A percentile compares a stretch with the other conserved stretches of the same genome.
Evolutionary conservation across 2,113 vertebrate genomes (phyloP).

Genomic region (Agelaius tricolor): DNA sequence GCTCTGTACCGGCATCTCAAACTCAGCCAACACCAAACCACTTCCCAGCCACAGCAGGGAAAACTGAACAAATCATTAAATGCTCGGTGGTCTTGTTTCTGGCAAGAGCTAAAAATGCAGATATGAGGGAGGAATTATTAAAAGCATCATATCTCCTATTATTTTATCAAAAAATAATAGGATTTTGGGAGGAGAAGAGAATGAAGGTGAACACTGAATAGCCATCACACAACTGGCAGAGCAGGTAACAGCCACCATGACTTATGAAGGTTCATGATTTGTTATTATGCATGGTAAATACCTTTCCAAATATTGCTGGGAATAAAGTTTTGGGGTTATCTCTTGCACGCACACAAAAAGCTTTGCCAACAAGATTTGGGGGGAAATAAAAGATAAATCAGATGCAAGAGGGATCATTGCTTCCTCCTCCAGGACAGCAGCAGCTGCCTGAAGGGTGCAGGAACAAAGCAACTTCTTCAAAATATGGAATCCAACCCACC

Average conservation of each 20-base stretch:
- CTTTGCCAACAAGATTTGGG: conserved; percentile 63
- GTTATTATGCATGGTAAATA: conserved; percentile 71
- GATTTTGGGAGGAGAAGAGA: conserved; percentile 64
- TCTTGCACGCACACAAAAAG: conserved; percentile 59
- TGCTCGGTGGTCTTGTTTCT: conserved; percentile 53
- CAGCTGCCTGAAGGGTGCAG: neutral
- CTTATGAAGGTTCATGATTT: conserved; percentile 56
- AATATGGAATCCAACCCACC: neutral
- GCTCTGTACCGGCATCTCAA: neutral
- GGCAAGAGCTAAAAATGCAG: conserved; percentile 64
- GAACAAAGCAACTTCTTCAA: neutral
- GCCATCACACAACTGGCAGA: conserved; percentile 61
- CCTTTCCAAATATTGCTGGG: conserved; percentile 55
- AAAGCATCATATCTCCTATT: conserved; percentile 67
- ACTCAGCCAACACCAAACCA: neutral
- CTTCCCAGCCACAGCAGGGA: neutral
- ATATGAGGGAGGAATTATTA: conserved; percentile 58
- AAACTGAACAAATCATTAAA: neutral
- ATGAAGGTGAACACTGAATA: conserved; percentile 71
- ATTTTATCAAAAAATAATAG: conserved; percentile 75
- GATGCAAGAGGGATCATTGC: neutral
- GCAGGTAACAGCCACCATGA: conserved; percentile 55
- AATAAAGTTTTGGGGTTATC: conserved; percentile 49
- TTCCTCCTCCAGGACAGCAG: neutral
- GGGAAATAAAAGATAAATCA: neutral